phyloP scores from a whole-genome alignment of 30 jellyfish, hydroid and myxozoan genomes.

The Hydractinia symbiolongicarpus region DNA sequence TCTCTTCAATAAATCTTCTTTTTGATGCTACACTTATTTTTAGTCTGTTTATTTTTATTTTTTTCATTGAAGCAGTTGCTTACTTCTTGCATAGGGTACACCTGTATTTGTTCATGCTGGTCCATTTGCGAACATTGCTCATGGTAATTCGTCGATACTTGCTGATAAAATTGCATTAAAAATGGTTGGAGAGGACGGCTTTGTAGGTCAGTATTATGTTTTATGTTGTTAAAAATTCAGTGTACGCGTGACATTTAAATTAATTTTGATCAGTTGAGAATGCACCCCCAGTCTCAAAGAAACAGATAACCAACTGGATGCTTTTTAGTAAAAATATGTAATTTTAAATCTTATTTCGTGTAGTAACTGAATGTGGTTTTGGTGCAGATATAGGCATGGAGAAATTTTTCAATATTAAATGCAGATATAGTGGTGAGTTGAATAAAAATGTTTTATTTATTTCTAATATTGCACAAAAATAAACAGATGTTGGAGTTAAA shows the following conservation, averaged over 20 bases:
- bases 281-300: no score
- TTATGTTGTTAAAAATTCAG: not conserved
- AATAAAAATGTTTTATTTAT: not conserved
- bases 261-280: no score
- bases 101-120: constrained; percentile 99
- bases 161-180: constrained; percentile 89
- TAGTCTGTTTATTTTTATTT: not conserved
- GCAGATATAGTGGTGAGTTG: constrained; percentile 75
- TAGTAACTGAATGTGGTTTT: constrained; percentile 95
- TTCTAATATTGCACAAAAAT: not conserved
- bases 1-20: not conserved
- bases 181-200: constrained; percentile 86
- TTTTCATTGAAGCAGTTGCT: not conserved
- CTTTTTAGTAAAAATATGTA: no score
- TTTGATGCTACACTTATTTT: not conserved
- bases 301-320: no score
- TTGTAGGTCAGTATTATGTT: constrained; percentile 53
- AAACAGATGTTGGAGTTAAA: not conserved
- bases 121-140: constrained; percentile 96
- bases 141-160: constrained; percentile 78
- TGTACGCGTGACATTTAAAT: no score
- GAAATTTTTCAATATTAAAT: constrained; percentile 85
- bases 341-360: not conserved
- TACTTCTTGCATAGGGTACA: constrained; percentile 44
- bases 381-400: constrained; percentile 98